Base-by-base conservation (phyloP, 2,888 invertebrate genomes). In the Meandrusa payeni region DNA sequence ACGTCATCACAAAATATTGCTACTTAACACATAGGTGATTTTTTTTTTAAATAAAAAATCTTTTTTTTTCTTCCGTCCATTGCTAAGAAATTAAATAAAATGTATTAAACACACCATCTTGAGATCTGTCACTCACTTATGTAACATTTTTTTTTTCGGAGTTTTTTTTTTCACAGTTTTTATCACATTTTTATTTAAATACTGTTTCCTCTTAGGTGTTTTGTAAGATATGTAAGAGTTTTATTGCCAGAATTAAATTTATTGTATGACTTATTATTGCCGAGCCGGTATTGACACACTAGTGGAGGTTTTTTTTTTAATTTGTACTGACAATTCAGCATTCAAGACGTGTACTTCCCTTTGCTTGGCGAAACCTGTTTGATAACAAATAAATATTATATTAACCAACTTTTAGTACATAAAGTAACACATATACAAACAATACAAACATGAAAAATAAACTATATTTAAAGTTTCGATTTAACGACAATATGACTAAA, bases 51-150 rank as follows among this genome's bases (percentile, higher is more conserved):
- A 52, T 50, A 51, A 51, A 33, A 51, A 48, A 47, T 43, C 46
- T 50, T 57, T 61, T 64, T 59, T 61, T 53, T n/a, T n/a, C n/a
- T 52, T 59, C 66, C 53, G 69, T 78, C 71, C 69, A 61, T 72
- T 63, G 55, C 70, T 77, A 76, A 72, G 65, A 62, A 73, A 68
- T 75, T 74, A 76, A 78, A 76, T 78, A 72, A 71, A 64, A 75
- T 67, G 70, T 59, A 64, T 46, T 51, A 43, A 69, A 69, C 72
- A 78, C 76, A 71, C 75, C 73, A 56, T 71, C 70, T 56, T 86
- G 87, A 87, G 86, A 87, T 87, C 86, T 74, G 77, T 81, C 83
- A 79, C 77, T 83, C 83, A 82, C 83, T 82, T 68, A 57, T 55
- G 31, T 32, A 44, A 39, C 17, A 17, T 58, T 78, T 81, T 78